Base-by-base conservation (phyloP, 1,140 invertebrate genomes). In the Drosophila truncata region DNA sequence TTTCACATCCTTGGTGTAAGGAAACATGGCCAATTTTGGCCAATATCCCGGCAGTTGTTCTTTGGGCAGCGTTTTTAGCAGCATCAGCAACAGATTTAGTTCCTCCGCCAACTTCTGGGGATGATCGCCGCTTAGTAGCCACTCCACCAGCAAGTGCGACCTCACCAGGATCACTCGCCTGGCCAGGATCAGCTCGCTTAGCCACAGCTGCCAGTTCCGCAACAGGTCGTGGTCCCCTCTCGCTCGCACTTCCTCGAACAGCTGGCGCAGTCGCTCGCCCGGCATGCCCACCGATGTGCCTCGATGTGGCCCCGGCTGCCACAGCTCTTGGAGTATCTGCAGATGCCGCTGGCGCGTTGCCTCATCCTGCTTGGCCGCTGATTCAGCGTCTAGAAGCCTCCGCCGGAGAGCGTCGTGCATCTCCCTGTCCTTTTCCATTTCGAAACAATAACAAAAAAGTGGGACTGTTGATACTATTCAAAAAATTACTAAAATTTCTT, bases 371-470 rank as follows among this genome's bases (percentile, higher is more conserved):
- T 66, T 37, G 8, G 55, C 46, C 0, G 10, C 5, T 8, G 31
- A 23, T 27, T 47, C 64, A 3, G 59, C 59, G 18, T 64, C 31
- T 18, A 66, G 8, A 54, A 62, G 29, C 29, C 16, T 33, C 16
- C 18, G 58, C 42, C 63, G 16, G 29, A 85, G 63, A 39, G 13
- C 50, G n/a, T 82, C 82, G 31, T 67, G 66, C 18, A 44, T 64
- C 55, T 81, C 57, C 18, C 25, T 50, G 49, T 82, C 82, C 62
- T 80, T 85, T 6, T 85, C 82, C 82, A 33, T 29, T 29, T 29
- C 27, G 27, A 6, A 0, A 29, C 27, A 29, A 29, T 29, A 29
- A n/a, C n/a, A n/a, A n/a, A n/a, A n/a, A n/a, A n/a, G n/a, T n/a
- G n/a, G n/a, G n/a, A n/a, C n/a, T n/a, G n/a, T n/a, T n/a, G n/a